Evolutionary conservation across 2,797 vertebrate genomes (phyloP).

Genomic region (Cichlasoma orientale): DNA sequence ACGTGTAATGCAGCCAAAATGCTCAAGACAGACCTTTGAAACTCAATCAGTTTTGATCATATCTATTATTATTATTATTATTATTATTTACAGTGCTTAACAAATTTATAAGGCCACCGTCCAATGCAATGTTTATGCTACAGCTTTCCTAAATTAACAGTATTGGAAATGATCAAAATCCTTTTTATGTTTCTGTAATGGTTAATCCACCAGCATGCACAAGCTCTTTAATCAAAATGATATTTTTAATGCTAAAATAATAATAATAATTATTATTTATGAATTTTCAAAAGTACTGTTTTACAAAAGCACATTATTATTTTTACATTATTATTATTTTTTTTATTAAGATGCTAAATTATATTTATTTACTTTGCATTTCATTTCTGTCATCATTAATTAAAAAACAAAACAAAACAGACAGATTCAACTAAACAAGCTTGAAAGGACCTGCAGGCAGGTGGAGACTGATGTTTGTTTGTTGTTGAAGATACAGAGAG

Average conservation of each 20-base stretch:
- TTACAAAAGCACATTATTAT: too few species aligned
- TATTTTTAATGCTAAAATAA: background rate
- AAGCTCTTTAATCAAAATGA: background rate
- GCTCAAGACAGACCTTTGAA: background rate
- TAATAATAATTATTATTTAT: background rate
- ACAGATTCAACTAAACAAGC: background rate
- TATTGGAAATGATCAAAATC: background rate
- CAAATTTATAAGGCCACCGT: background rate
- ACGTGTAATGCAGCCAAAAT: background rate
- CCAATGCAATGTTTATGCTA: background rate
- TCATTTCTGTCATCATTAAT: background rate
- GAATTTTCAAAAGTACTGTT: background rate
- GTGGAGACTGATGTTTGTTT: background rate
- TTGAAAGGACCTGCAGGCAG: background rate
- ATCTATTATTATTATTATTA: background rate
- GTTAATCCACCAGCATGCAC: background rate
- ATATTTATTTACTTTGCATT: too few species aligned
- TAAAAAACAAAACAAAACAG: background rate
- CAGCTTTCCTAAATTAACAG: background rate
- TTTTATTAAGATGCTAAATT: too few species aligned
- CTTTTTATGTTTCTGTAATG: background rate
- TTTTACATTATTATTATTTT: too few species aligned
- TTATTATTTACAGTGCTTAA: background rate
- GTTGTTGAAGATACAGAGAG: constrained; percentile 1
- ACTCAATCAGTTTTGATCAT: background rate